Percentiles rank a stretch among this genome's conserved stretches.
Conservation (phyloP, 2,888 invertebrate genomes). For the Megastigmus dorsalis region DNA sequence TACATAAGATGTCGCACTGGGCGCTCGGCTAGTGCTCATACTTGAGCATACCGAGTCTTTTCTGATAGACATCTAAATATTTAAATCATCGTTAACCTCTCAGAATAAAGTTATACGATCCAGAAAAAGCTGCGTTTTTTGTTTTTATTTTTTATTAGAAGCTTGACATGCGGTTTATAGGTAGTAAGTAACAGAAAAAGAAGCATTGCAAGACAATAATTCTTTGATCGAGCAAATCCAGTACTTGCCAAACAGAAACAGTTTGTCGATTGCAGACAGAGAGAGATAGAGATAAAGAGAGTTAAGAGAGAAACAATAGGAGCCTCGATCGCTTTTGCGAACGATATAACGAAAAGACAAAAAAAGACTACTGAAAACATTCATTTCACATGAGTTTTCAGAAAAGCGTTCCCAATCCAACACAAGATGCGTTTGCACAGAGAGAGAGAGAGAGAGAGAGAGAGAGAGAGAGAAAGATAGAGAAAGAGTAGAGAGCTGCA, state of each 20-base stretch:
- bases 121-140: slow-evolving; percentile 35
- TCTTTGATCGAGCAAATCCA: slow-evolving; percentile 13
- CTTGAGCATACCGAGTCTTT: slow-evolving; percentile 76
- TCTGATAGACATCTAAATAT: slow-evolving; percentile 66
- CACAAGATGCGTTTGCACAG: slow-evolving; percentile 18
- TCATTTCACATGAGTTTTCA: neutral
- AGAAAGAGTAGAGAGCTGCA: neutral
- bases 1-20: slow-evolving; percentile 75
- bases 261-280: neutral
- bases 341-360: neutral
- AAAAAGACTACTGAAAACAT: neutral
- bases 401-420: slow-evolving; percentile 43
- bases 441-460: neutral
- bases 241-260: slow-evolving; percentile 15
- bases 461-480: neutral
- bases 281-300: neutral
- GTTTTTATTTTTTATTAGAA: slow-evolving; percentile 19
- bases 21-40: slow-evolving; percentile 75
- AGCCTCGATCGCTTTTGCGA: neutral
- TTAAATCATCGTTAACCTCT: slow-evolving; percentile 50
- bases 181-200: too few species aligned
- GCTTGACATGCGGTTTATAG: slow-evolving; percentile 43
- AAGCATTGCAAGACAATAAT: slow-evolving; percentile 39
- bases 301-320: neutral
- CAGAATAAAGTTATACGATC: slow-evolving; percentile 35